Base-by-base conservation (phyloP, 2,113 vertebrate species). In the Petrocephalus zakoni region DNA sequence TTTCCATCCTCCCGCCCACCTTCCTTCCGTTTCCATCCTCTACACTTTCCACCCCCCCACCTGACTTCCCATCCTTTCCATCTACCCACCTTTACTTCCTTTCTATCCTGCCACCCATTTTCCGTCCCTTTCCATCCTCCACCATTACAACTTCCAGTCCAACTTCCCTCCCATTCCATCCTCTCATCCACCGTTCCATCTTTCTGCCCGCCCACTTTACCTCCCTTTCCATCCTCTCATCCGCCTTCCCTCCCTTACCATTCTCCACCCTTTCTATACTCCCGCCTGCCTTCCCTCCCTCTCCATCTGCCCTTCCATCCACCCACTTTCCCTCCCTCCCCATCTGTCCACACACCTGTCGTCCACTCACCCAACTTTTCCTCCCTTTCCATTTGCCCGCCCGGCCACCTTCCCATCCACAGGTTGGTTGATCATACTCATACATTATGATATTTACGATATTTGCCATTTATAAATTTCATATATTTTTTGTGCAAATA, bases 181-280 rank as follows among this genome's bases (percentile, higher is more conserved):
- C 55, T 58, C 5, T 47, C 19, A 21, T 42, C 22, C 19, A 19
- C 17, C 81, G 25, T 7, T 51, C 51, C 75, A 25, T 21, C 42
- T 52, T 37, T 51, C 51, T 91, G 90, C 92, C 86, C 91, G 88
- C 6, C 21, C 42, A 6, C 13, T 47, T 15, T 83, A 55, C 22
- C 22, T 9, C 58, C 58, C 64, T 19, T 89, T 91, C 53, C 58
- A 6, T 34, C 85, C 58, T 25, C 58, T 10, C 58, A 22, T 5
- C 58, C 21, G 21, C 21, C 58, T 10, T 25, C 22, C 17, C n/a
- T 25, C n/a, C n/a, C 61, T 7, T 25, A 10, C 61, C 61, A n/a
- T 25, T 22, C 61, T 11, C 61, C 22, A 64, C 61, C 6, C 8
- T 29, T 25, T 25, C 61, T 22, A 64, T n/a, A 25, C 19, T 21